A percentile compares a stretch with the other conserved stretches of the same genome.
Conservation (phyloP, 2,797 vertebrate genomes). For the Poeciliopsis turneri region DNA sequence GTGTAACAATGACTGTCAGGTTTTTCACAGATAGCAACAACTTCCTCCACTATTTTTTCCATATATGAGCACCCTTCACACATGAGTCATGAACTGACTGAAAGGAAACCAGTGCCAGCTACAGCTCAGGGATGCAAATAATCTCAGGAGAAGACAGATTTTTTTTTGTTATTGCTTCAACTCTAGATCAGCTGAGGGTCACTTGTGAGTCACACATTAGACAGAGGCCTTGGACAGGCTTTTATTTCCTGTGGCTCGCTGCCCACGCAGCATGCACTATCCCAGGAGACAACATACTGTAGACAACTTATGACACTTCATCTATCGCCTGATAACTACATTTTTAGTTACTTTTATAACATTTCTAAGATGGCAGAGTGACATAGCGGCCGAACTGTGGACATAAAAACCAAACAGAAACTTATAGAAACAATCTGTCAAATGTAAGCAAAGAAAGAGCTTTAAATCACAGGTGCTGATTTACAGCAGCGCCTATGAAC, state of each 20-base stretch:
- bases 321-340: neutral
- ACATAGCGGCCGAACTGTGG: neutral
- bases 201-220: constrained; percentile 46
- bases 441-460: neutral
- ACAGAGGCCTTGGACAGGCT: constrained; percentile 30
- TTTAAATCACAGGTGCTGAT: neutral
- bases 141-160: neutral
- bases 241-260: constrained; percentile 27
- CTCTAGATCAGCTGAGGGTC: constrained; percentile 33
- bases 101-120: neutral
- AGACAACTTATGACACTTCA: neutral
- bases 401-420: neutral
- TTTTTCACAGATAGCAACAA: neutral
- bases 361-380: neutral
- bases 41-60: neutral
- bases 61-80: neutral
- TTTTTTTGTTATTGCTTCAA: constrained; percentile 6
- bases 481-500: neutral
- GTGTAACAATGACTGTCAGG: neutral
- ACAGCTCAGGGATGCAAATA: neutral
- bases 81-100: neutral
- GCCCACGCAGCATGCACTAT: constrained; percentile 21
- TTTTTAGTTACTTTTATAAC: neutral
- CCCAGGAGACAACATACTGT: constrained; percentile 13
- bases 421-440: neutral